Conservation (phyloP, 2,113 vertebrate species). For the Nibea coibor region DNA sequence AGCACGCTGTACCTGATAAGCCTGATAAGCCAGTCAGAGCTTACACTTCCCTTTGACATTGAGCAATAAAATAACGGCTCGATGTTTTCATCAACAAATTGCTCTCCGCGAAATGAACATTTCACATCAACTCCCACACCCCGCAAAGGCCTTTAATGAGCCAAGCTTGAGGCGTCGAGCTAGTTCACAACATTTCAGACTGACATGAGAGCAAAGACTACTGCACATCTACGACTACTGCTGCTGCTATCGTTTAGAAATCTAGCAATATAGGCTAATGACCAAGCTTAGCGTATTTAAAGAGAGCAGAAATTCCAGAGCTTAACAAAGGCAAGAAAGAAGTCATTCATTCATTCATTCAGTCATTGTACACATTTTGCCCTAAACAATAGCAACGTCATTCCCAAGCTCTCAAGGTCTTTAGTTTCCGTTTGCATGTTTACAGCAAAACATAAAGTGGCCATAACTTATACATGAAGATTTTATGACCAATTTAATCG, state of each 20-base stretch:
- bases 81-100: neutral
- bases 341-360: neutral
- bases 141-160: neutral
- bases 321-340: constrained; percentile 25
- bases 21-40: constrained; percentile 15
- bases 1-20: constrained; percentile 13
- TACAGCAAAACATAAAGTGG: neutral
- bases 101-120: constrained; percentile 1
- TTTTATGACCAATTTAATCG: neutral
- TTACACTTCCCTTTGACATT: constrained; percentile 9
- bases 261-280: neutral
- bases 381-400: neutral
- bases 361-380: constrained; percentile 17
- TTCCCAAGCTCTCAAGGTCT: neutral
- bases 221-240: neutral
- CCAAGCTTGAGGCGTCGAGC: neutral
- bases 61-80: neutral
- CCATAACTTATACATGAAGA: neutral
- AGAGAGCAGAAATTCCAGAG: constrained; percentile 27
- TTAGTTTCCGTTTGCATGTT: neutral
- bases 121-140: neutral
- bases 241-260: neutral
- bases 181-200: neutral
- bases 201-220: neutral
- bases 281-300: constrained; percentile 40